Base-by-base conservation (phyloP, 2,113 vertebrate species). In the Scalopus aquaticus region DNA sequence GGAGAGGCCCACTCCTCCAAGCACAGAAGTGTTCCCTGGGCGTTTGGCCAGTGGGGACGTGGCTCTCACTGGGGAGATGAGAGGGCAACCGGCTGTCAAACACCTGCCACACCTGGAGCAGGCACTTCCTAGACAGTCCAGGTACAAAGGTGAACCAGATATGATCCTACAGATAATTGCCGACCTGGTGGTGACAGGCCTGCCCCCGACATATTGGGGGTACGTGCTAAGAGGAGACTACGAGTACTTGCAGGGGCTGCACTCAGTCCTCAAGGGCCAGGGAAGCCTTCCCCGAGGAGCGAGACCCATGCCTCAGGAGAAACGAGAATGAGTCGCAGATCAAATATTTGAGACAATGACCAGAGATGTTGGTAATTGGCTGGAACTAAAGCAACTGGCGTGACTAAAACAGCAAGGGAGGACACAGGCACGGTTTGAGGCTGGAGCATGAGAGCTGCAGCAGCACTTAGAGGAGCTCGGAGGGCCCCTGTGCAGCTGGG, bases 201-300 rank as follows among this genome's bases (percentile, higher is more conserved):
- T 26, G 3, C 30, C 42, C 17, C 46, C 10, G 2, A 11, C 4
- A 3, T 35, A 2, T 12, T 22, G 35, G 70, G 8, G 30, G 13
- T 35, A 76, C 62, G 12, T 16, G 78, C 12, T 16, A 49, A 78
- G 58, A 89, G 8, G 58, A 44, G 16, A 5, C 56, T 82, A 1
- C 39, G 6, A 20, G 42, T 7, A 42, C 28, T 2, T 16, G 6
- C 4, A 16, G 19, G n/a, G 42, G 22, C 17, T 35, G 44, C 32
- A 4, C 54, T 46, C 3, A 16, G 26, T 35, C 37, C 10, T 42
- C 2, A 46, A 35, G 4, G 1, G 17, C 19, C 3, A 2, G 9
- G 28, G 64, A 76, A 69, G 44, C 17, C 46, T 42, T 90, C 32
- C 15, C 39, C 10, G 13, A 92, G 54, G 90, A 32, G 62, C 32